phyloP scores from a whole-genome alignment of 1,140 invertebrate species.

The Diplogasteroides magnus region DNA sequence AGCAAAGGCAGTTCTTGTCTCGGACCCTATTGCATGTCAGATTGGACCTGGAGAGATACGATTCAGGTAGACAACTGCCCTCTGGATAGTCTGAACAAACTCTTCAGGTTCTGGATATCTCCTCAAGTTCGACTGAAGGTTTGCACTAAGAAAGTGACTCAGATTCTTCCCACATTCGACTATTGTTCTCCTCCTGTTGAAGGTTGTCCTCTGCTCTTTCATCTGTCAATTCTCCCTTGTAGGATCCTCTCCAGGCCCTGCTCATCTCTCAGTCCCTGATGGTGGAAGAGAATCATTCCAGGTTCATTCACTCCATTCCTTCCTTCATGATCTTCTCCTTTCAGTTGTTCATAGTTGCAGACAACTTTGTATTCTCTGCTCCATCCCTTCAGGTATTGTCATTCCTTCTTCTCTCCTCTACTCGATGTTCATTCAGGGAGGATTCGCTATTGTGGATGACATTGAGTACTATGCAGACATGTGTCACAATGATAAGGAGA shows the following conservation, averaged over 20 bases:
- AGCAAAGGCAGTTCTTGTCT: slow-evolving; percentile 50
- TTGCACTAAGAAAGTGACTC: slow-evolving; percentile 37
- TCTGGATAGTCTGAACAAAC: slow-evolving; percentile 11
- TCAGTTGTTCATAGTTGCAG: slow-evolving; percentile 46
- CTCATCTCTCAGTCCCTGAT: slow-evolving; percentile 42
- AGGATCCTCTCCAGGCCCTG: slow-evolving; percentile 48
- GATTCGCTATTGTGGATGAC: slow-evolving; percentile 51
- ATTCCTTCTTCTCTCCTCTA: background rate
- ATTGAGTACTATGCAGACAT: slow-evolving; percentile 52
- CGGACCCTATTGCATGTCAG: slow-evolving; percentile 51
- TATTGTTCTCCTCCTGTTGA: slow-evolving; percentile 47
- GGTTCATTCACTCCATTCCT: slow-evolving; percentile 14
- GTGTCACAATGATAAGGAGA: slow-evolving; percentile 27
- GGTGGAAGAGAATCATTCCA: slow-evolving; percentile 43
- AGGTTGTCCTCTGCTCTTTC: too few relatives aligned
- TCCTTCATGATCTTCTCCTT: background rate
- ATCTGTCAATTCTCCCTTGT: too few relatives aligned
- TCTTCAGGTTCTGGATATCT: slow-evolving; percentile 50
- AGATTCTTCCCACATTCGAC: slow-evolving; percentile 47
- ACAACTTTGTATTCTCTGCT: slow-evolving; percentile 51
- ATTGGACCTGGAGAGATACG: slow-evolving; percentile 41
- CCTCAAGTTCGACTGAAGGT: slow-evolving; percentile 43
- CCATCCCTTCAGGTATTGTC: slow-evolving; percentile 25
- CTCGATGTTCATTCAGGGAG: slow-evolving; percentile 33
- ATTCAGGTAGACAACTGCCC: slow-evolving; percentile 36